phyloP scores from a whole-genome alignment of 2,888 invertebrate species.

The Carpatolechia fugitivella region DNA sequence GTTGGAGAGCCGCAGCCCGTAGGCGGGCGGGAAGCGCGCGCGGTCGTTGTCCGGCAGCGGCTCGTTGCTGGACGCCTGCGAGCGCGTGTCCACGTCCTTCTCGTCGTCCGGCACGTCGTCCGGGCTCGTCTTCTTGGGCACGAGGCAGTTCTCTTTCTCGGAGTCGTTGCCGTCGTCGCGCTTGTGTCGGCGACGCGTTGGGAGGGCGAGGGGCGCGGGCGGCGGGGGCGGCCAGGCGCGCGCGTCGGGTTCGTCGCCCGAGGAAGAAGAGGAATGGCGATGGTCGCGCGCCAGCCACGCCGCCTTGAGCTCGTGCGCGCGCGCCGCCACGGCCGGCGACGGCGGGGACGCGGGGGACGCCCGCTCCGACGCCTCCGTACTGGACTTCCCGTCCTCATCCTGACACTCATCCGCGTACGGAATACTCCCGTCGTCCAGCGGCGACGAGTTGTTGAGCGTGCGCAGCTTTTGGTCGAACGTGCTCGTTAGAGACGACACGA shows the following conservation, averaged over 20 bases:
- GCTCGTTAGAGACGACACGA: slow-evolving; percentile 89
- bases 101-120: slow-evolving; percentile 84
- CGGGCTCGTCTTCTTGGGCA: slow-evolving; percentile 30
- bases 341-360: slow-evolving; percentile 22
- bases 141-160: slow-evolving; percentile 62
- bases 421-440: slow-evolving; percentile 83
- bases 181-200: slow-evolving; percentile 16
- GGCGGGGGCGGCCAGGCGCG: slow-evolving; percentile 24
- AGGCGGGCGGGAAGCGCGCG: slow-evolving; percentile 30
- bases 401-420: slow-evolving; percentile 86
- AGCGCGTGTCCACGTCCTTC: slow-evolving; percentile 87
- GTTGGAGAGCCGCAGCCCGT: slow-evolving; percentile 28
- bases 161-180: slow-evolving; percentile 57
- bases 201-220: no score
- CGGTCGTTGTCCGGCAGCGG: slow-evolving; percentile 67
- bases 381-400: slow-evolving; percentile 41
- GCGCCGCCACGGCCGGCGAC: slow-evolving; percentile 27
- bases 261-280: slow-evolving; percentile 56
- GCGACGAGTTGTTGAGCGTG: slow-evolving; percentile 84
- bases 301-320: slow-evolving; percentile 65
- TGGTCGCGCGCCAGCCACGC: slow-evolving; percentile 69
- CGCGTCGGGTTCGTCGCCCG: slow-evolving; percentile 48
- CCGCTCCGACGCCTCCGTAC: slow-evolving; percentile 48
- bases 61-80: slow-evolving; percentile 70
- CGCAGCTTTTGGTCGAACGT: slow-evolving; percentile 91